Evolutionary conservation across 2,888 invertebrate species (phyloP), one percentile per base, ranked within the genome.

Genomic region (Apodemia hepburni): DNA sequence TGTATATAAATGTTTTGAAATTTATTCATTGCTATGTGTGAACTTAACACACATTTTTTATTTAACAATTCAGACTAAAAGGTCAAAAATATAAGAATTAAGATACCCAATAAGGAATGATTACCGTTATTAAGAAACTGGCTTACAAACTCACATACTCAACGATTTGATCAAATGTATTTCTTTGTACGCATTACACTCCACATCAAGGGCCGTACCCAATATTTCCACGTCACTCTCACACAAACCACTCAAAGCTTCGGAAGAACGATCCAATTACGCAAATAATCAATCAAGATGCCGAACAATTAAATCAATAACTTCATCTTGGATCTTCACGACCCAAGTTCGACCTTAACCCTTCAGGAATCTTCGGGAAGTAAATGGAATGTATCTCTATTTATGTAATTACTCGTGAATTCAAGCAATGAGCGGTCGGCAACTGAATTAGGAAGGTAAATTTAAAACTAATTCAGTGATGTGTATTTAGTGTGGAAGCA

Each of bases 261-360:
- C 57, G 15, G 27, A 57, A 57, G 57, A 57, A 57, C 57, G 57
- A 57, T 57, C 29, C 68, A 69, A 69, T 70, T 69, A 70, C 60
- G 58, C 62, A 47, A 65, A 69, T 68, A 70, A 72, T 72, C 71
- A 72, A 69, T 72, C 71, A 70, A 70, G 68, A 64, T 64, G 62
- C 60, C 62, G 58, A 66, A 71, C 70, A 67, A 69, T 71, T 70
- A 68, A 69, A 70, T 71, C 69, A 66, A 66, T 65, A 67, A 65
- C 64, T 61, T 49, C 59, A 64, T 64, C 59, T 62, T 57, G 27
- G 57, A 57, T 57, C 57, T 54, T 27, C 22, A 57, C 57, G 27
- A 57, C 57, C 57, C 57, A 29, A 57, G 15, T 15, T 54, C 54
- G 27, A 57, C 57, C 57, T 57, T 57, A 57, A 57, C 57, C 54